These are phyloP conservation scores for Silurus glanis DNA, from an alignment of 2,113 vertebrate species.

Conservation along the genomic window DNA sequence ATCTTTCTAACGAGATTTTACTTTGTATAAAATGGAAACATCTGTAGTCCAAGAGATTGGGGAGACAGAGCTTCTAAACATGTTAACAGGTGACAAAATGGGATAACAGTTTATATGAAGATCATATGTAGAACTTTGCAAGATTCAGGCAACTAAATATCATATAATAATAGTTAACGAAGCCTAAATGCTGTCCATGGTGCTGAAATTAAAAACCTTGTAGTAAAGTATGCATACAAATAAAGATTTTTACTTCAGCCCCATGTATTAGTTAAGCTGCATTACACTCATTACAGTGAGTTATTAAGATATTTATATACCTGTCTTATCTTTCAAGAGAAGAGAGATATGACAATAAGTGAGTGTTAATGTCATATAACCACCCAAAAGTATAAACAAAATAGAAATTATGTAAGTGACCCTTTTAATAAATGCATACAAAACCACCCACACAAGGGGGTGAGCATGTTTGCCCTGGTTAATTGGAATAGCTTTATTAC, in stretches of 20 bases:
- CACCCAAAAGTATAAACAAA: not conserved
- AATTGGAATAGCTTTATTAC: constrained; percentile 30
- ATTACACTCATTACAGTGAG: too few relatives aligned
- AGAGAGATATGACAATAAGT: not conserved
- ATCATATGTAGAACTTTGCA: not conserved
- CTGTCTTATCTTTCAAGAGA: too few relatives aligned
- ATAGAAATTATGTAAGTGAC: constrained; percentile 34
- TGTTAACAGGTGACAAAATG: not conserved
- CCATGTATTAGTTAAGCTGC: too few relatives aligned
- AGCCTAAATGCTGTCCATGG: constrained; percentile 26
- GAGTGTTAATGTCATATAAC: not conserved
- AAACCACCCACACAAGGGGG: not conserved
- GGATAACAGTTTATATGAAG: not conserved
- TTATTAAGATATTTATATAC: too few relatives aligned
- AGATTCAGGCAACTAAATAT: not conserved
- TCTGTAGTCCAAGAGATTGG: not conserved
- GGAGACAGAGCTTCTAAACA: not conserved
- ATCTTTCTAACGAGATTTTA: not conserved
- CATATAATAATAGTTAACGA: not conserved
- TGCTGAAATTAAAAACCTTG: constrained; percentile 3
- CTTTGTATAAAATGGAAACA: not conserved
- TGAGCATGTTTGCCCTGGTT: constrained; percentile 27
- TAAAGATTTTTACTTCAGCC: too few relatives aligned
- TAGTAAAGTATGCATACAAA: too few relatives aligned
- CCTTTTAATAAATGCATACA: constrained; percentile 16